phyloP scores from a whole-genome alignment of 2,113 vertebrate species.

The Aptenodytes forsteri region DNA sequence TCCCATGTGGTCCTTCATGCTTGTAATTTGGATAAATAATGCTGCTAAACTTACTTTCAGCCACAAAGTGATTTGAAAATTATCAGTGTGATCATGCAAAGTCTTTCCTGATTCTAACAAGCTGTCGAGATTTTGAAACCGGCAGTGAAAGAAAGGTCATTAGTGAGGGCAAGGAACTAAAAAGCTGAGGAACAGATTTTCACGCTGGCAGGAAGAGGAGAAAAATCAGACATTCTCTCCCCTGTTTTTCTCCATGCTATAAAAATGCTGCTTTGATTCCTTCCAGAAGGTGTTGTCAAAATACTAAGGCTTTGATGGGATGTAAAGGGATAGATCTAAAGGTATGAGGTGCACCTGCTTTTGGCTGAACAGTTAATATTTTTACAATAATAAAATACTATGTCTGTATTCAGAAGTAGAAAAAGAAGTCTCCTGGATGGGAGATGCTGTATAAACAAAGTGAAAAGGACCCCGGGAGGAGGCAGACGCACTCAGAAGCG shows the following conservation, averaged over 20 bases:
- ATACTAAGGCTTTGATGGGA: not conserved
- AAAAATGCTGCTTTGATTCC: not conserved
- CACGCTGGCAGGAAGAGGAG: not conserved
- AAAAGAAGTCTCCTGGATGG: not conserved
- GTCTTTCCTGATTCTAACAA: slow-evolving; percentile 15
- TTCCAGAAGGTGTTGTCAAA: not conserved
- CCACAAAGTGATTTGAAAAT: slow-evolving; percentile 15
- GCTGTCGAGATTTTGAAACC: slow-evolving; percentile 1
- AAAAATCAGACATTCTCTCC: not conserved
- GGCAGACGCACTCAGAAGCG: not conserved
- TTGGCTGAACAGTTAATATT: not conserved
- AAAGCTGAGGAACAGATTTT: not conserved
- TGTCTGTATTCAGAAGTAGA: not conserved
- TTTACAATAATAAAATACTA: not conserved
- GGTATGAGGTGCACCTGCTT: not conserved
- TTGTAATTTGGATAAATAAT: slow-evolving; percentile 62
- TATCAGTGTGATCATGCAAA: slow-evolving; percentile 28
- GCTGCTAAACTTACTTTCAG: slow-evolving; percentile 6
- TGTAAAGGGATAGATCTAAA: not conserved
- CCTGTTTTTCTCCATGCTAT: not conserved
- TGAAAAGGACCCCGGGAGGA: not conserved
- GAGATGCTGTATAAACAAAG: not conserved
- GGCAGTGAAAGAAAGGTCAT: not conserved
- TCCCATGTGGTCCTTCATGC: slow-evolving; percentile 32
- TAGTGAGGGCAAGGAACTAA: not conserved